Evolutionary conservation across 2,797 vertebrate species (phyloP), one percentile per base, ranked within the genome.

Genomic region (Amniataba percoides): DNA sequence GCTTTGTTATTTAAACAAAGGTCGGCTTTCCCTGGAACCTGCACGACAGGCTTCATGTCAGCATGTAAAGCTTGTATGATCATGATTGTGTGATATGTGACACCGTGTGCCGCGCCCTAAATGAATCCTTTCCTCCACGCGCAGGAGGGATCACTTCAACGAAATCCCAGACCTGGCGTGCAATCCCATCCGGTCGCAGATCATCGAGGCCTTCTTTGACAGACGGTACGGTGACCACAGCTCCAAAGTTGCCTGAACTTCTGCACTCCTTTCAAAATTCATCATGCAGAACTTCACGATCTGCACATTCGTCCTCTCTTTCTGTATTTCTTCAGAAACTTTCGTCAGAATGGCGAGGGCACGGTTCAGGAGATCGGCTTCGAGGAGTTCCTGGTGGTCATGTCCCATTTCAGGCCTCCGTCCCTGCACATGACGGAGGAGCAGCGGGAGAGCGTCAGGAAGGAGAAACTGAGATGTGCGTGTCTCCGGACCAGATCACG

Each of bases 401-500:
- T 99, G 97, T 97, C 97, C 72, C 96, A 97, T 88, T 99, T 99
- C 91, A 94, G 94, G 89, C 97, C 97, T 5, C 97, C 97, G 0
- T 92, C 96, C 7, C 86, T 86, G 79, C 84, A 93, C 80, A 90
- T 96, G 86, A 96, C 95, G 0, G 95, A 96, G 43, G 97, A 98
- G 72, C 95, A 97, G 88, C 94, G 96, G 6, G 95, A 95, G 57
- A 89, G 74, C 19, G 90, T 96, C 87, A 93, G 97, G 36, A 97
- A 82, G 23, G 95, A 97, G 85, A 99, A 99, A 63, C 94, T 99
- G 71, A 95, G 95, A 95, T 99, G 98, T 99, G 98, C 98, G 94
- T 16, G 90, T 83, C 57, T 74, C 13, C 0, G 23, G 49, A 11
- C 31, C 7, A 48, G 36, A 43, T 55, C 31, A 23, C 71, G 13